phyloP scores from a whole-genome alignment of 2,797 vertebrate species.

The Gallinago stenura region DNA sequence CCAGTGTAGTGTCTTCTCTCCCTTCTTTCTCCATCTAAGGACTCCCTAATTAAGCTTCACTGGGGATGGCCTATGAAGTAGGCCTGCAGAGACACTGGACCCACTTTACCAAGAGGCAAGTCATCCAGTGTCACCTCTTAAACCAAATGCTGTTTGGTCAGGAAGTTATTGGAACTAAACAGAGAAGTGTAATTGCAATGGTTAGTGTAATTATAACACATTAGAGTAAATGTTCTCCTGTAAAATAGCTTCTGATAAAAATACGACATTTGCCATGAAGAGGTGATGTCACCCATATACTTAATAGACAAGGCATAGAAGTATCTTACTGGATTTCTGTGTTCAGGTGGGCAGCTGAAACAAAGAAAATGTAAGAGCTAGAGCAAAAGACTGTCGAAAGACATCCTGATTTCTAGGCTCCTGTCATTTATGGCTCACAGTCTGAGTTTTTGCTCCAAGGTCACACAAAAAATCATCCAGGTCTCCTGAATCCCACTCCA shows the following conservation, averaged over 20 bases:
- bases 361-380: neutral
- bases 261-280: neutral
- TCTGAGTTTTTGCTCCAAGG: neutral
- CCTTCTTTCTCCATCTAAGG: neutral
- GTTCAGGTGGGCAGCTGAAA: neutral
- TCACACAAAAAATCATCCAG: neutral
- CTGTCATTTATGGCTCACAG: neutral
- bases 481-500: neutral
- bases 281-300: neutral
- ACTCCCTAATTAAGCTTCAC: neutral
- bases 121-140: neutral
- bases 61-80: neutral
- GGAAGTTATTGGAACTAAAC: neutral
- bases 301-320: neutral
- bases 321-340: neutral
- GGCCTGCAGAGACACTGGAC: neutral
- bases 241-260: slow-evolving; percentile 16
- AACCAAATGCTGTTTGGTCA: accelerated
- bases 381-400: neutral
- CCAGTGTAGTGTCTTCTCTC: neutral
- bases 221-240: neutral
- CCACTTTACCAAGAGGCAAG: neutral
- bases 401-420: neutral
- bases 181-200: neutral
- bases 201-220: neutral